These are phyloP conservation scores for Cisticola juncidis DNA, from an alignment of 2,113 vertebrate species.

Conservation along the genomic window DNA sequence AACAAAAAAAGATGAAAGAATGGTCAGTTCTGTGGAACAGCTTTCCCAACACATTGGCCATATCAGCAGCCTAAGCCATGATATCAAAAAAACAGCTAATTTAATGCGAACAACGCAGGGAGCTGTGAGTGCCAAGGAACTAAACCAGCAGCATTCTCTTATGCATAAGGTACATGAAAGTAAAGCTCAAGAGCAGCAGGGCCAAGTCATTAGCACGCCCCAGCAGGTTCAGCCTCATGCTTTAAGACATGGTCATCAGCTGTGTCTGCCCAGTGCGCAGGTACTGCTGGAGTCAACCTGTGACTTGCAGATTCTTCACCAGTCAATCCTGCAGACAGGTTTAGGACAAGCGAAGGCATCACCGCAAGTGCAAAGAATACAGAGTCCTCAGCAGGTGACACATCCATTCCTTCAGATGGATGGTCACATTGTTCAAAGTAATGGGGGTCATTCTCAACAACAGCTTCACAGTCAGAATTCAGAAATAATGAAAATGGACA, in stretches of 20 bases:
- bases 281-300: constrained; percentile 86
- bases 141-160: constrained; percentile 82
- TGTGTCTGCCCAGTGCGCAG: constrained; percentile 85
- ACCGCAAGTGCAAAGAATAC: constrained; percentile 81
- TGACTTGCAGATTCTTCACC: constrained; percentile 90
- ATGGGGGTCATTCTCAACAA: constrained; percentile 79
- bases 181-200: constrained; percentile 83
- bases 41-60: constrained; percentile 81
- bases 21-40: constrained; percentile 77
- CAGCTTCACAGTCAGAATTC: constrained; percentile 80
- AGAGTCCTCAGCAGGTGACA: constrained; percentile 77
- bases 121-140: constrained; percentile 79
- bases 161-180: constrained; percentile 82
- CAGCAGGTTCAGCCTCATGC: constrained; percentile 75
- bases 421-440: constrained; percentile 81
- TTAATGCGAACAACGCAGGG: constrained; percentile 82
- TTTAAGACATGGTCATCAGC: constrained; percentile 81
- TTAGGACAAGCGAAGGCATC: constrained; percentile 82
- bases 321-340: constrained; percentile 82
- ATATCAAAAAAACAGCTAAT: constrained; percentile 81
- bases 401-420: constrained; percentile 91
- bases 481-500: constrained; percentile 82
- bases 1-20: constrained; percentile 83
- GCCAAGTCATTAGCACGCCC: constrained; percentile 70
- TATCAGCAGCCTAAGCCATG: constrained; percentile 72